A percentile compares a stretch with the other conserved stretches of the same genome.
Conservation (phyloP, 2,888 invertebrate genomes). For the Coremacera marginata region DNA sequence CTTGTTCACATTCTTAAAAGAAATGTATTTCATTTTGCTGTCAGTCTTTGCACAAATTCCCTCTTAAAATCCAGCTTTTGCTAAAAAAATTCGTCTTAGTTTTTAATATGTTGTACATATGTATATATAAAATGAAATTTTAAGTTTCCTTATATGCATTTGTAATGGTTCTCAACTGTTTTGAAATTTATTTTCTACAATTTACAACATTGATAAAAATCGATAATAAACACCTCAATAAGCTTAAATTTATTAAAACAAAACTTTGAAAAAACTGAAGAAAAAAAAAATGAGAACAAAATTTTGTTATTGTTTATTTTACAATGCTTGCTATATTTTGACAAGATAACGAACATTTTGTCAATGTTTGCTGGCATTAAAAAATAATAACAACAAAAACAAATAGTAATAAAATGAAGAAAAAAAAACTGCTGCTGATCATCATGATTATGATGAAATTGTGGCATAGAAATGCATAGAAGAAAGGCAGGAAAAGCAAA, state of each 20-base stretch:
- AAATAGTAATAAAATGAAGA: background rate
- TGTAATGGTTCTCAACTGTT: too few species aligned
- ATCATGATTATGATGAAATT: background rate
- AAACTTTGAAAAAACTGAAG: background rate
- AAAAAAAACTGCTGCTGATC: background rate
- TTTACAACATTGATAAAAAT: too few species aligned
- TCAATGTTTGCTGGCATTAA: slow-evolving; percentile 4
- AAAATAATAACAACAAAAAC: slow-evolving; percentile 13
- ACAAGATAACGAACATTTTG: slow-evolving; percentile 16
- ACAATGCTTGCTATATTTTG: slow-evolving; percentile 13
- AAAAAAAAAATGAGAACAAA: background rate
- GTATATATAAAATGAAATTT: too few species aligned
- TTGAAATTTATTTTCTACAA: too few species aligned
- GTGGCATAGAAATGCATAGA: background rate
- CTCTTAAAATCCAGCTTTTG: too few species aligned
- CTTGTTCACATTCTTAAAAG: too few species aligned
- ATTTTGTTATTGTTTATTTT: slow-evolving; percentile 8
- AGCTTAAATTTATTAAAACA: background rate
- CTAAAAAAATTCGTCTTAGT: too few species aligned
- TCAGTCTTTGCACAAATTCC: too few species aligned
- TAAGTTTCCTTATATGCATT: too few species aligned
- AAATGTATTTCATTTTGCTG: too few species aligned
- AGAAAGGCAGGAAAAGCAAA: background rate
- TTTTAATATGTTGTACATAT: too few species aligned
- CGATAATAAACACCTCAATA: too few species aligned